Evolutionary conservation across 2,113 vertebrate genomes (phyloP).

Genomic region (Sminthopsis crassicaudata): DNA sequence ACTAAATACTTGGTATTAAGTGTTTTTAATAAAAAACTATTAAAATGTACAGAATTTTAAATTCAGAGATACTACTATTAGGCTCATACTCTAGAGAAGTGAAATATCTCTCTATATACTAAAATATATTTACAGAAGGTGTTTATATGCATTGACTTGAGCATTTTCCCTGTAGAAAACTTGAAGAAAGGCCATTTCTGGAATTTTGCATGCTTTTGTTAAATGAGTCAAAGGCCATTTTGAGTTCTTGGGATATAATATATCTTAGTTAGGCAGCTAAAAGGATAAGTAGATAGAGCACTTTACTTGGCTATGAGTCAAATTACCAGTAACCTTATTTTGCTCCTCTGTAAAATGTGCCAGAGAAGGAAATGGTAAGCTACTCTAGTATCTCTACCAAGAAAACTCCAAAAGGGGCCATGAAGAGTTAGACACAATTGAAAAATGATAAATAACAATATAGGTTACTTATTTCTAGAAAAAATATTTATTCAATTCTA

Average conservation of each 20-base stretch:
- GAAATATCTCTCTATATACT: background rate
- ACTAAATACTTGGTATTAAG: background rate
- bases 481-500: background rate
- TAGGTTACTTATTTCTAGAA: background rate
- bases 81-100: background rate
- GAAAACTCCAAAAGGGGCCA: background rate
- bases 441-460: background rate
- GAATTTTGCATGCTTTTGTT: background rate
- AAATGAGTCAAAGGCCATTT: background rate
- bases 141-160: background rate
- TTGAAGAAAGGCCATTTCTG: background rate
- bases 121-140: background rate
- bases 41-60: background rate
- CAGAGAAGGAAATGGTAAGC: background rate
- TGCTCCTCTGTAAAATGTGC: background rate
- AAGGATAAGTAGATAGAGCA: too few relatives aligned
- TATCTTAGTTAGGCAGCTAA: background rate
- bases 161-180: background rate
- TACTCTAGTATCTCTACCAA: background rate
- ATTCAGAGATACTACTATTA: background rate
- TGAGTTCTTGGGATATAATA: background rate
- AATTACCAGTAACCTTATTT: background rate
- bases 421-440: too few relatives aligned
- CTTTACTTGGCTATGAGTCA: too few relatives aligned
- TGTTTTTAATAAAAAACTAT: background rate